phyloP scores from a whole-genome alignment of 2,888 invertebrate genomes.

The Cylloceria caligata region DNA sequence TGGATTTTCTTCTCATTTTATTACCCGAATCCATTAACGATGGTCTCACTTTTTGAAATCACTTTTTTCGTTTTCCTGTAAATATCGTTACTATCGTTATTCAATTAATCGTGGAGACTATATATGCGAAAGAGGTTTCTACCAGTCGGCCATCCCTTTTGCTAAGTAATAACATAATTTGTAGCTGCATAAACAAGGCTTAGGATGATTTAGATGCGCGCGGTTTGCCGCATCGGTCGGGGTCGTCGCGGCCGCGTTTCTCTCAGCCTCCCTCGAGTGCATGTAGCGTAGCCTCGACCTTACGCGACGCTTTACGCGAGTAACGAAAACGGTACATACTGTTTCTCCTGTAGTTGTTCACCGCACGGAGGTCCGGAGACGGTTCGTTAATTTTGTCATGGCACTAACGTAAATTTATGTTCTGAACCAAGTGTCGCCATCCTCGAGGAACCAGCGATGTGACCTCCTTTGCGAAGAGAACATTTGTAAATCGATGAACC shows the following conservation, averaged over 20 bases:
- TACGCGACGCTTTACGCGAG: conserved; percentile 28
- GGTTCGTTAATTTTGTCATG: conserved; percentile 67
- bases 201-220: conserved; percentile 79
- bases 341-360: conserved; percentile 27
- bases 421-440: conserved; percentile 67
- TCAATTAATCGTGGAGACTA: conserved; percentile 44
- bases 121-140: conserved; percentile 30
- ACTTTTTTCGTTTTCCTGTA: background rate
- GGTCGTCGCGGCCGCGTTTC: conserved; percentile 33
- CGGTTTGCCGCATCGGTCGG: conserved; percentile 71
- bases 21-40: background rate
- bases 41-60: too few species aligned
- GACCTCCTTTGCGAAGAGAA: conserved; percentile 21
- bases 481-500: background rate
- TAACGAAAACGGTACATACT: conserved; percentile 26
- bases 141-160: conserved; percentile 13
- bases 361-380: conserved; percentile 48
- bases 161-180: conserved; percentile 80
- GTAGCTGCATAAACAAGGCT: conserved; percentile 81
- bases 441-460: conserved; percentile 13
- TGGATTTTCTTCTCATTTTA: background rate
- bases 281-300: background rate
- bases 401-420: conserved; percentile 68
- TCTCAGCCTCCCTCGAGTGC: conserved; percentile 29
- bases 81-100: conserved; percentile 11